Percentiles rank a stretch among this genome's conserved stretches.
Evolutionary conservation across 2,888 invertebrate species (phyloP).

Genomic region (Calameuta pallipes): DNA sequence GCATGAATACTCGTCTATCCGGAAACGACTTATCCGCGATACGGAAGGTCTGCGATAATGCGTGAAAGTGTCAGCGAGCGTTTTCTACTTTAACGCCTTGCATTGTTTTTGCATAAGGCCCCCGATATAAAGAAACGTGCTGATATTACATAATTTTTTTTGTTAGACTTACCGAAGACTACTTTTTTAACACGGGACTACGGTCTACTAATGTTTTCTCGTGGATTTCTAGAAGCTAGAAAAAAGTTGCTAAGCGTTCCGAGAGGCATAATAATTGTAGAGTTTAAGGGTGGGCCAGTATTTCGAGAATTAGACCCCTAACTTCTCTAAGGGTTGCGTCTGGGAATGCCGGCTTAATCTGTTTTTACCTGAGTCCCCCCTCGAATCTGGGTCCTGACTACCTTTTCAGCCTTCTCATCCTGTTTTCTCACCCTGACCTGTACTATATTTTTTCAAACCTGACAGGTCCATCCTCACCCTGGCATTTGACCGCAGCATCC

Average conservation of each 20-base stretch:
- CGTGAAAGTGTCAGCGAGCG: constrained; percentile 54
- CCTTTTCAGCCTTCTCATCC: not conserved
- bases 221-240: not conserved
- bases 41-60: constrained; percentile 38
- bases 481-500: not conserved
- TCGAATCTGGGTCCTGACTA: not conserved
- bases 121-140: not conserved
- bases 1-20: constrained; percentile 2
- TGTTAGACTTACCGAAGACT: not conserved
- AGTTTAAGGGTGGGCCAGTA: not conserved
- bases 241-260: not conserved
- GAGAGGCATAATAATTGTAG: not conserved
- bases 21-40: not conserved
- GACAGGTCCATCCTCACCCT: not conserved
- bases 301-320: not conserved
- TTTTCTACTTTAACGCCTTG: constrained; percentile 9
- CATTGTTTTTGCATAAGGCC: not conserved
- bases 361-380: constrained; percentile 17
- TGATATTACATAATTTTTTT: not conserved
- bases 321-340: constrained; percentile 13
- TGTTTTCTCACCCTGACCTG: constrained; percentile 3
- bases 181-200: not conserved
- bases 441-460: not conserved
- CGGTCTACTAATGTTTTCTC: not conserved
- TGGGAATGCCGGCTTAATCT: constrained; percentile 21